Base-by-base conservation (phyloP, 2,113 vertebrate genomes). In the Oxyruncus cristatus region DNA sequence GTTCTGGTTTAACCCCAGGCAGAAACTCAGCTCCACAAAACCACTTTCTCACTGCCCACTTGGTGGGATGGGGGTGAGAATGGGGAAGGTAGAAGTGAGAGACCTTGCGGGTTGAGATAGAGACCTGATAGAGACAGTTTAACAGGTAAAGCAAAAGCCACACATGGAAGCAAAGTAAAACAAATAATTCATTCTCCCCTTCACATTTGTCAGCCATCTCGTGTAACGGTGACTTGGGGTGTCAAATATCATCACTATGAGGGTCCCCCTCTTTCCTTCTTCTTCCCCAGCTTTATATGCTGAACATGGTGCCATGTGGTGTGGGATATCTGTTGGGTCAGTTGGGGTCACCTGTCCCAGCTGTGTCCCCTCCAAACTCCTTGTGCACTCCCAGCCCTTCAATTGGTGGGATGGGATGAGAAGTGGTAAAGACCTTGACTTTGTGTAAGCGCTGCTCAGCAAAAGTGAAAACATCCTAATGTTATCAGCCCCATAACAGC, bases 171-270 rank as follows among this genome's bases (percentile, higher is more conserved):
- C 0, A 0, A 61, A 62, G 20, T 16, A 83, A 58, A 81, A 37
- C 4, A 22, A 46, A 41, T 4, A 24, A 26, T 41, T 68, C 5
- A 30, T 53, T 39, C 39, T 61, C 28, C 5, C 14, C 13, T 53
- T 68, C 7, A 30, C 24, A 21, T 46, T 21, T 12, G 2, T 39
- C 33, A n/a, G 8, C 23, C 23, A 53, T 39, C 9, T 62, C 8
- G 9, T 39, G 9, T 78, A 39, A 33, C 4, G 23, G 20, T 33
- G 15, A 13, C 18, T 46, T 46, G n/a, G 33, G 14, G 12, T 46
- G 33, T n/a, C 9, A 56, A 56, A n/a, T 1, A 9, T 41, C 24
- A 58, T 20, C 71, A 52, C 12, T 70, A 2, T 0, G 0, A 53
- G 12, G 33, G 22, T 19, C 14, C 18, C 17, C 17, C 14, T 52